Conservation (phyloP, 1,140 invertebrate species). For the Cephus cinctus region DNA sequence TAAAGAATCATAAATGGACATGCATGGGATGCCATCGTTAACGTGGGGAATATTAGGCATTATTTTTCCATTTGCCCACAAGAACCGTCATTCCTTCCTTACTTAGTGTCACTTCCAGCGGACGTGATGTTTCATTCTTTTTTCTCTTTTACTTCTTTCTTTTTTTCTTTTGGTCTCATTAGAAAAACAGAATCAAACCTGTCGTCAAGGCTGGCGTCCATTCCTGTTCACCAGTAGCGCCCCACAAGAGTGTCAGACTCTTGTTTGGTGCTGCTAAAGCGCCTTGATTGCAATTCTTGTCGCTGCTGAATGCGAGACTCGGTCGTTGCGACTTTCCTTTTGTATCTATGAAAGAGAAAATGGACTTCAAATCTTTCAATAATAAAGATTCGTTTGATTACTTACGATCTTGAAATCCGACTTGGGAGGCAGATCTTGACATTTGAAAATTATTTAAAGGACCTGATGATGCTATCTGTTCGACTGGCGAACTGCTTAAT, state of each 20-base stretch:
- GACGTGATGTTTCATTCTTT: no score
- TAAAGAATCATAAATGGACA: no score
- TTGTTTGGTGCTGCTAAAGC: constrained; percentile 45
- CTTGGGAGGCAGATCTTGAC: constrained; percentile 47
- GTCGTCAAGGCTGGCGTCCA: constrained; percentile 94
- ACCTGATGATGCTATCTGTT: constrained; percentile 14
- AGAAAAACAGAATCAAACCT: constrained; percentile 60
- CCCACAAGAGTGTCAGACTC: constrained; percentile 79
- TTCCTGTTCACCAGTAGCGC: constrained; percentile 89
- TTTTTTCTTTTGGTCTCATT: no score
- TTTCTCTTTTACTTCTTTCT: no score
- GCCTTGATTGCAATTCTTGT: constrained; percentile 37
- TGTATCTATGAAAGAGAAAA: constrained; percentile 28
- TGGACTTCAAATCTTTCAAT: constrained; percentile 5
- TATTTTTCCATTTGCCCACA: no score
- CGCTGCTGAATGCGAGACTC: constrained; percentile 27
- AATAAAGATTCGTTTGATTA: constrained; percentile 18
- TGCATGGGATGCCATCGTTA: no score
- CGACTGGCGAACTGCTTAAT: constrained; percentile 33
- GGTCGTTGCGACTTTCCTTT: constrained; percentile 35
- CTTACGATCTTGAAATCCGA: constrained; percentile 53
- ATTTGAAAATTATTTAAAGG: constrained; percentile 26
- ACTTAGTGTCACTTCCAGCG: no score
- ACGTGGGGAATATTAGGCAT: no score
- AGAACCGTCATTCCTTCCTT: no score